A percentile compares a stretch with the other conserved stretches of the same genome.
These are phyloP conservation scores for Alces alces DNA, from an alignment of 2,113 vertebrate species.

Conservation along the genomic window DNA sequence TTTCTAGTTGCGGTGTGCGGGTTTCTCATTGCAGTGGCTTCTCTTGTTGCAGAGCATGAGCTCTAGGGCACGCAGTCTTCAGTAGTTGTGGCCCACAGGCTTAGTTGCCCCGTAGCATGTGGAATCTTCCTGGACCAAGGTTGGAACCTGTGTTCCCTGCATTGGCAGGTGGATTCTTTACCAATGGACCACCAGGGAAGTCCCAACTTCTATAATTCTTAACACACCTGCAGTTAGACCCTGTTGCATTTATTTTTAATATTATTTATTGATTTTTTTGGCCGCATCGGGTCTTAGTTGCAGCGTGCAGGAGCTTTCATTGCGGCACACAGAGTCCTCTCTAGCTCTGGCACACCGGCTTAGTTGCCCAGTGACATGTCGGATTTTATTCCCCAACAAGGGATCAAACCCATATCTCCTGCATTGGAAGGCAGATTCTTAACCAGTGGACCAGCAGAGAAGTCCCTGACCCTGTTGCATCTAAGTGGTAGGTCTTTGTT, in stretches of 20 bases:
- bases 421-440: neutral
- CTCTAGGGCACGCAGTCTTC: neutral
- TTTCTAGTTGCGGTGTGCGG: neutral
- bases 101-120: neutral
- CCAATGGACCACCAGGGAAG: neutral
- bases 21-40: neutral
- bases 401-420: neutral
- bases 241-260: neutral
- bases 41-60: neutral
- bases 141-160: neutral
- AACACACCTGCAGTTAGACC: neutral
- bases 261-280: neutral
- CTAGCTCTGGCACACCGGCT: neutral
- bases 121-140: neutral
- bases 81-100: neutral
- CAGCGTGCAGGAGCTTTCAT: neutral
- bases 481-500: rapidly evolving
- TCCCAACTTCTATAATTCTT: neutral
- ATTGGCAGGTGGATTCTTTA: neutral
- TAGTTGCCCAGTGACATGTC: neutral
- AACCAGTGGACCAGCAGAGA: neutral
- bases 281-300: neutral
- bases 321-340: neutral
- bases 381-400: neutral
- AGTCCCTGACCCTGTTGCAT: neutral